Evolutionary conservation across 2,888 invertebrate species (phyloP), one percentile per base, ranked within the genome.

Genomic region (Geotrupes spiniger): DNA sequence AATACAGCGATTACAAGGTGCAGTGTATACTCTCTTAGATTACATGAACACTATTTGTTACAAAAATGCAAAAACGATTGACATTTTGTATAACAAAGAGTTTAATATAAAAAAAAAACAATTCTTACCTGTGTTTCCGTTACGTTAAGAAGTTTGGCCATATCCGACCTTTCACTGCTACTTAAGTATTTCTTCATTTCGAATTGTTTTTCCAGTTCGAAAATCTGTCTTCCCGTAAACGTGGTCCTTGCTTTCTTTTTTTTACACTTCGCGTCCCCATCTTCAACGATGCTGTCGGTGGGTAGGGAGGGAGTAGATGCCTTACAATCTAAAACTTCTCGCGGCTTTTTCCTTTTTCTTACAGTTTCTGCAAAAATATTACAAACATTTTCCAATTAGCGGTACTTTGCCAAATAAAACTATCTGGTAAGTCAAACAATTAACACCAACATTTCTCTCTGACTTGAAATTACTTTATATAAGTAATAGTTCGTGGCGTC

Each of bases 161-260:
- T 91, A 63, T 95, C 95, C 26, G 93, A 88, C 57, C 96, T 75
- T 73, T 96, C 96, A 53, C 91, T 92, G 15, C 94, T 94, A 58
- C 93, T 94, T 55, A 96, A 80, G 75, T 96, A 96, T 76, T 96
- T 96, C 78, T 96, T 96, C 62, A 90, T 81, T 72, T 95, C 96
- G 69, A 96, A 96, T 74, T 95, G 88, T 69, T 93, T 91, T 77
- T 96, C 96, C 72, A 97, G 78, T 76, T 96, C 96, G 76, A 95
- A 96, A 71, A 95, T 95, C 78, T 95, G 95, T 41, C 94, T 75
- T 1, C 96, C 96, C 0, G 94, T 95, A 77, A 96, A 96, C 14
- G 95, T 95, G 15, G 95, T 94, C 52, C 95, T 76, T 1, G 95
- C 94, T 70, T 95, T 96, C 74, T 90, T 90, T 70, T 84, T 83